phyloP scores from a whole-genome alignment of 2,888 invertebrate species.

The Pyrochroa serraticornis region DNA sequence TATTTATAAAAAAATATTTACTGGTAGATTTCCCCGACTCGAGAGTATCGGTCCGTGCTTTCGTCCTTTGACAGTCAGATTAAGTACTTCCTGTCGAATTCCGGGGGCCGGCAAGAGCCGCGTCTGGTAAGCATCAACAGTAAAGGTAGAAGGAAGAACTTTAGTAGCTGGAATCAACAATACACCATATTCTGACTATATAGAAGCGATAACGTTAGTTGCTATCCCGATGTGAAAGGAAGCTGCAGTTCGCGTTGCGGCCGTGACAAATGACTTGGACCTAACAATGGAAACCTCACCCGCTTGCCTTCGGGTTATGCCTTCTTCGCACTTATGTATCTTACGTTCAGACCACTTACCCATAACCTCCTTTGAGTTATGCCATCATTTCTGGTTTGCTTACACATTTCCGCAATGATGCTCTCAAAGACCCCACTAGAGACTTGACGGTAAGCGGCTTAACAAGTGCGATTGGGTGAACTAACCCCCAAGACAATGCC shows the following conservation, averaged over 20 bases:
- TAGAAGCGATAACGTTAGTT: too few species aligned
- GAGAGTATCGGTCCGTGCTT: too few species aligned
- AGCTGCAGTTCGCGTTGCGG: conserved; percentile 2
- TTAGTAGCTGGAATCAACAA: too few species aligned
- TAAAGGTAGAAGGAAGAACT: too few species aligned
- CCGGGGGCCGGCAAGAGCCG: too few species aligned
- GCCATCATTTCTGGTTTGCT: conserved; percentile 14
- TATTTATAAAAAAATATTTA: too few species aligned
- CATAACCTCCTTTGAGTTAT: conserved; percentile 8
- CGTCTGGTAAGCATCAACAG: too few species aligned
- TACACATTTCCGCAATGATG: conserved; percentile 7
- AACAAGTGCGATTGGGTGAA: conserved; percentile 7
- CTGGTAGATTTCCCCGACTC: too few species aligned
- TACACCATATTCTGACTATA: too few species aligned
- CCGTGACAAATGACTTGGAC: conserved; percentile 15
- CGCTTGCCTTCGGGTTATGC: background rate
- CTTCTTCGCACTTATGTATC: conserved; percentile 6
- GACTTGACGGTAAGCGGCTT: conserved; percentile 1
- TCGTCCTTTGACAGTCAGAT: too few species aligned
- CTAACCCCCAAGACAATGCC: conserved; percentile 2
- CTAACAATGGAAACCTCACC: conserved; percentile 3
- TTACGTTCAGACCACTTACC: conserved; percentile 4
- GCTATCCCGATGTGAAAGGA: too few species aligned
- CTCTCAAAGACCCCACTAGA: background rate
- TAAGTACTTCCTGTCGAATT: too few species aligned